Conservation (phyloP, 2,797 vertebrate genomes). For the Margarornis squamiger region DNA sequence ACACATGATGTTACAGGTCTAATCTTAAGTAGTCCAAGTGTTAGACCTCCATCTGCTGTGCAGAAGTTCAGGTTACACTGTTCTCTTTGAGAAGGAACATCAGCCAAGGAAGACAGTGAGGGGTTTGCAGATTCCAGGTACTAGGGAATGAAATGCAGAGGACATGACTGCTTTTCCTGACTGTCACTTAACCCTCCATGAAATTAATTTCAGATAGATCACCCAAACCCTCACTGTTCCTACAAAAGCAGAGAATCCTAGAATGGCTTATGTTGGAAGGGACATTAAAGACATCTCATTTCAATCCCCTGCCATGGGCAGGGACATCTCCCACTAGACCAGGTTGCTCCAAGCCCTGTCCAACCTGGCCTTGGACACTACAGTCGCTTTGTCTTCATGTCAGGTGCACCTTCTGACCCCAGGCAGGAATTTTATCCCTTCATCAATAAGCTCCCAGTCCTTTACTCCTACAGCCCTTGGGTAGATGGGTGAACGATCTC, state of each 20-base stretch:
- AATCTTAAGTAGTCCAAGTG: neutral
- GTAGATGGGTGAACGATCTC: neutral
- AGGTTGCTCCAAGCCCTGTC: neutral
- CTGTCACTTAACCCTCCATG: neutral
- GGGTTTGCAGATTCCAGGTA: neutral
- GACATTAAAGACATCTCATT: neutral
- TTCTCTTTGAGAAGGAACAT: neutral
- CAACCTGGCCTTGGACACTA: neutral
- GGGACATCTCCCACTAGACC: neutral
- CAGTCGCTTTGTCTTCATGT: neutral
- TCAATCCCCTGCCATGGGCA: neutral
- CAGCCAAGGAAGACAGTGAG: neutral
- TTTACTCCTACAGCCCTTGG: neutral
- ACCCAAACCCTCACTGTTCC: neutral
- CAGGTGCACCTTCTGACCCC: neutral
- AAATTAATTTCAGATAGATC: neutral
- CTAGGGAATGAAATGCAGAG: neutral
- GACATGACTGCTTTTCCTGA: neutral
- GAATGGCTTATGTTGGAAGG: neutral
- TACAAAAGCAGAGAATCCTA: neutral
- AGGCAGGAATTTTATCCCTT: neutral
- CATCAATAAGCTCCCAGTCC: neutral
- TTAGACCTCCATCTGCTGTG: neutral
- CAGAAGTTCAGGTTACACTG: neutral
- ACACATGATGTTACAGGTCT: neutral